Evolutionary conservation across 2,113 vertebrate species (phyloP), one percentile per base, ranked within the genome.

Genomic region (Vidua macroura): DNA sequence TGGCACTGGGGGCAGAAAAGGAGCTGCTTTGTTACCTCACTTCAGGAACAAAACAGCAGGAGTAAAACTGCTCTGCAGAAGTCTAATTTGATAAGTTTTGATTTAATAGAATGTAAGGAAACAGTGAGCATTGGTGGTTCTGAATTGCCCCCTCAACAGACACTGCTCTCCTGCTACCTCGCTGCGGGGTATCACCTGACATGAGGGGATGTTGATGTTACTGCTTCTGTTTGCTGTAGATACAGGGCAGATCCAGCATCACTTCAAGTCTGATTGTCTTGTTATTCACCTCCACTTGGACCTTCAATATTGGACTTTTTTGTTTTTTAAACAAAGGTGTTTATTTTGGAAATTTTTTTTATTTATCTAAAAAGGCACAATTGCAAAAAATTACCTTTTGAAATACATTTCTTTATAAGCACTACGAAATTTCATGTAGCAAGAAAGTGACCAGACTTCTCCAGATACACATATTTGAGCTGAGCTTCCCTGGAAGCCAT

Each of bases 301-400:
- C 27, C 22, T 63, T 92, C 41, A 64, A 84, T 28, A 76, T 19
- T 28, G 13, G 73, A 63, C 21, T 43, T 33, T 18, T 43, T 46
- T 53, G 28, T 84, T 95, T 95, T 94, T 87, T 88, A 96, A 97
- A 95, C 94, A 95, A 95, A 95, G 60, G 59, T 92, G 48, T 95
- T 97, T 96, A 97, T 96, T 97, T 95, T 92, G 86, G 96, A 97
- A 97, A 82, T 93, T 74, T 93, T 69, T 87, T 94, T 96, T 95
- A 95, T 97, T 97, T 95, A 95, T 92, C 93, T 97, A 97, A 96
- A 97, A 97, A 97, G 11, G 95, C 96, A 97, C 85, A 97, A 88
- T 96, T 96, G 96, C 96, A 95, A 96, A 96, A 91, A 95, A 79
- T 95, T 95, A 92, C 88, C 63, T 94, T 95, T 88, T 83, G 82